Base-by-base conservation (phyloP, 1,140 invertebrate genomes). In the Pogonomyrmex californicus region DNA sequence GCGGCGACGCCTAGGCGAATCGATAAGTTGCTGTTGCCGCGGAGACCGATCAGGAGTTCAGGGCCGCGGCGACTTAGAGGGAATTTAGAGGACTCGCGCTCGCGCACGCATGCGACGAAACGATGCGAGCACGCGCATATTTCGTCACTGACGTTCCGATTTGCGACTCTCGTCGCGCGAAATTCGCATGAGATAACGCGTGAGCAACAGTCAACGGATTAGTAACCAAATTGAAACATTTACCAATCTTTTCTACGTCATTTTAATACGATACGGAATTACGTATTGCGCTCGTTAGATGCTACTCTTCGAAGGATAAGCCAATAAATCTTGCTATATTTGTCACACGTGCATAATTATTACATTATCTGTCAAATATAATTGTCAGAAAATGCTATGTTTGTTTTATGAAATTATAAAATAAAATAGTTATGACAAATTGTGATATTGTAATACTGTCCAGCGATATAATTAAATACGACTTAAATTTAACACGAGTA, bases 11-110 rank as follows among this genome's bases (percentile, higher is more conserved):
- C 54, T 60, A 75, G 12, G 41, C 47, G 33, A 83, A 83, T 83
- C 79, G 68, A 83, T 83, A 83, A 83, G 17, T 75, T 56, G 54
- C 54, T 41, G 79, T 83, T 83, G 54, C 79, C 79, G 68, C 79
- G 79, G 79, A 83, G 30, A 83, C 79, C 68, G 41, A 23, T 70
- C 47, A 51, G 36, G 56, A 33, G 10, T 44, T 33, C 33, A 58
- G 54, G 56, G 38, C 5, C 54, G 36, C 54, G 36, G 23, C 23
- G 4, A 63, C 30, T 54, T 68, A 10, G n/a, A 23, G 23, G 23
- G 0, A 0, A 23, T 4, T 65, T 56, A 17, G 12, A 68, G 7
- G 33, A 44, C 4, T 70, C 68, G n/a, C 17, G 5, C 14, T 4
- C 23, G n/a, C 17, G 5, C 60, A 78, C 78, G 78, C 78, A 82